Conservation (phyloP, 1,140 invertebrate genomes). For the Ruditapes philippinarum region DNA sequence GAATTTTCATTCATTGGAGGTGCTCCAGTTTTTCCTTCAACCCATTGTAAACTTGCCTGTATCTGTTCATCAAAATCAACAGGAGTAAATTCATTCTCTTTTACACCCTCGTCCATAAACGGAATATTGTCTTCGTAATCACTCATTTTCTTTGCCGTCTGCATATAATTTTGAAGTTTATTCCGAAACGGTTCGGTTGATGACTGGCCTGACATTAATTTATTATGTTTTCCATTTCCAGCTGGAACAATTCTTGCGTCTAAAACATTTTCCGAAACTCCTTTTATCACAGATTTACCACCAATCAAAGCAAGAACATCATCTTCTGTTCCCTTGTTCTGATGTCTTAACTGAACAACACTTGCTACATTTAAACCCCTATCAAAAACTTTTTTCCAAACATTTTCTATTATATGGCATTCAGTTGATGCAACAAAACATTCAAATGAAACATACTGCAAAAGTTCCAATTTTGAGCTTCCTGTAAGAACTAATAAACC, state of each 20-base stretch:
- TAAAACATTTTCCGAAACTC: neutral
- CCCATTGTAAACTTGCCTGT: conserved; percentile 56
- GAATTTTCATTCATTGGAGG: neutral
- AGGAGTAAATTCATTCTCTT: conserved; percentile 45
- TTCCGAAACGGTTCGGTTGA: conserved; percentile 38
- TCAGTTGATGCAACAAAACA: conserved; percentile 66
- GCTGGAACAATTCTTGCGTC: neutral
- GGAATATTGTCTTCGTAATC: conserved; percentile 62
- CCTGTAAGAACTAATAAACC: conserved; percentile 41
- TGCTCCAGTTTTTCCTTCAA: conserved; percentile 34
- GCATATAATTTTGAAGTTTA: conserved; percentile 38
- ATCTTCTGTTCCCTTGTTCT: conserved; percentile 37
- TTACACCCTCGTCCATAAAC: conserved; percentile 63
- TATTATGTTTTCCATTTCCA: neutral
- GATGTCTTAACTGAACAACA: conserved; percentile 48
- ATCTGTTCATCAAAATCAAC: conserved; percentile 65
- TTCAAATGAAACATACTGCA: conserved; percentile 65
- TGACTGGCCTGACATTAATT: neutral
- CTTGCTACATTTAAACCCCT: neutral
- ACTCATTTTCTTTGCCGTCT: conserved; percentile 8
- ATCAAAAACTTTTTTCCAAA: conserved; percentile 25
- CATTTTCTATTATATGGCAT: conserved; percentile 49
- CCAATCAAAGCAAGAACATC: conserved; percentile 6
- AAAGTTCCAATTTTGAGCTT: conserved; percentile 28
- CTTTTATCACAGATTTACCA: neutral